phyloP scores from a whole-genome alignment of 2,113 vertebrate genomes.

The Toxostoma redivivum region DNA sequence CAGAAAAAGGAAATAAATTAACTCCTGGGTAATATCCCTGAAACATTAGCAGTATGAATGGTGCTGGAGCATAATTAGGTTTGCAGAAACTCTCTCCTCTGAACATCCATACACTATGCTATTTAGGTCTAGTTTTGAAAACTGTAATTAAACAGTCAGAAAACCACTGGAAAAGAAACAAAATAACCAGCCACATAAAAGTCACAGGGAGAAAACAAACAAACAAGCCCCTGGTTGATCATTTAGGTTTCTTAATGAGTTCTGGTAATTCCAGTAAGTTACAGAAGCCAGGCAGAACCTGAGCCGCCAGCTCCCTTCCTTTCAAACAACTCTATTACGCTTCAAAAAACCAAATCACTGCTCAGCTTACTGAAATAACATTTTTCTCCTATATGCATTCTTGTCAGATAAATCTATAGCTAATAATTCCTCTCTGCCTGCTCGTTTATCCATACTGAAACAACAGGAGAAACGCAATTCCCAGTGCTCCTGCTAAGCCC shows the following conservation, averaged over 20 bases:
- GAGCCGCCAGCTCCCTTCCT: not conserved
- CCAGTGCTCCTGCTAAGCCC: not conserved
- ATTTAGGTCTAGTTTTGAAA: conserved; percentile 27
- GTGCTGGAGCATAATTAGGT: conserved; percentile 13
- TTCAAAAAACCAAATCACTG: not conserved
- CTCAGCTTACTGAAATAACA: not conserved
- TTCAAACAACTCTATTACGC: not conserved
- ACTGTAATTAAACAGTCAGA: conserved; percentile 45
- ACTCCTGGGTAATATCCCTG: not conserved
- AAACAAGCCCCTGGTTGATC: not conserved
- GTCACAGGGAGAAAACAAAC: conserved; percentile 32
- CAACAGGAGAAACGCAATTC: not conserved
- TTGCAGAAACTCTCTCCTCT: conserved; percentile 9
- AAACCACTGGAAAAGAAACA: conserved; percentile 28
- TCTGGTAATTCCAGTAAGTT: not conserved
- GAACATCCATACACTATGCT: conserved; percentile 8
- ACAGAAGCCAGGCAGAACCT: not conserved
- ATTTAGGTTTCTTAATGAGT: not conserved
- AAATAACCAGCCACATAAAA: conserved; percentile 25
- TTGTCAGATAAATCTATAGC: conserved; percentile 31
- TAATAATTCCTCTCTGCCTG: conserved; percentile 20
- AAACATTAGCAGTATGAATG: not conserved
- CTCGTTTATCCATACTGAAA: conserved; percentile 6
- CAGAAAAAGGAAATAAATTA: conserved; percentile 22
- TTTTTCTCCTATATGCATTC: not conserved